Conservation (phyloP, 2,888 invertebrate genomes). For the Polydrusus tereticollis region DNA sequence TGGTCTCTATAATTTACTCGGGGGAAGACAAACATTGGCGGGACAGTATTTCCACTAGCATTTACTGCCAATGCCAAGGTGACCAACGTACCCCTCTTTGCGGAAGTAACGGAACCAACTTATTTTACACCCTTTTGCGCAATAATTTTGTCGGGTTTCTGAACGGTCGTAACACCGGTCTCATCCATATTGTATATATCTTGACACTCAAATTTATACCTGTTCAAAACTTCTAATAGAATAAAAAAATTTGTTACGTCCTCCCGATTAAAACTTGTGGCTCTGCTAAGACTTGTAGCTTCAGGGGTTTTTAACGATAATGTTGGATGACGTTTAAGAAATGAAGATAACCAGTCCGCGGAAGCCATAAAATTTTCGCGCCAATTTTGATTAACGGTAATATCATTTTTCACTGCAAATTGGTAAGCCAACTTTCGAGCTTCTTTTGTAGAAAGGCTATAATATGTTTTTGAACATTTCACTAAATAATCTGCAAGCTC, state of each 20-base stretch:
- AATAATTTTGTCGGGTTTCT: conserved; percentile 60
- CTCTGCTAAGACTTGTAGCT: no score
- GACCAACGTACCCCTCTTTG: conserved; percentile 56
- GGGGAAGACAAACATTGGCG: conserved; percentile 18
- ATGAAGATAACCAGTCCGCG: conserved; percentile 56
- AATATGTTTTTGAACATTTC: conserved; percentile 14
- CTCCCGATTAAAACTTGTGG: not conserved
- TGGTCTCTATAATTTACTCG: not conserved
- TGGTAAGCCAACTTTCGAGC: conserved; percentile 19
- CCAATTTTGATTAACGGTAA: conserved; percentile 53
- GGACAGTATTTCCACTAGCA: not conserved
- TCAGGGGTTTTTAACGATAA: conserved; percentile 33
- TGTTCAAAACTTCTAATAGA: not conserved
- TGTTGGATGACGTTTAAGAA: conserved; percentile 50
- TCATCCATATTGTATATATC: not conserved
- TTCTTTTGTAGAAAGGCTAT: conserved; percentile 7
- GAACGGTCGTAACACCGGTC: conserved; percentile 56
- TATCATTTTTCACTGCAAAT: conserved; percentile 27
- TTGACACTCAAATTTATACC: conserved; percentile 53
- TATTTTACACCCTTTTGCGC: conserved; percentile 60
- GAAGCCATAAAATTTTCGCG: conserved; percentile 52
- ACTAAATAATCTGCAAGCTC: conserved; percentile 9
- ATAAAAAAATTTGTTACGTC: not conserved
- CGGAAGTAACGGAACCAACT: conserved; percentile 61
- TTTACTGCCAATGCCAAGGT: not conserved